Evolutionary conservation across 1,140 invertebrate genomes (phyloP).

Genomic region (Theocolax elegans): DNA sequence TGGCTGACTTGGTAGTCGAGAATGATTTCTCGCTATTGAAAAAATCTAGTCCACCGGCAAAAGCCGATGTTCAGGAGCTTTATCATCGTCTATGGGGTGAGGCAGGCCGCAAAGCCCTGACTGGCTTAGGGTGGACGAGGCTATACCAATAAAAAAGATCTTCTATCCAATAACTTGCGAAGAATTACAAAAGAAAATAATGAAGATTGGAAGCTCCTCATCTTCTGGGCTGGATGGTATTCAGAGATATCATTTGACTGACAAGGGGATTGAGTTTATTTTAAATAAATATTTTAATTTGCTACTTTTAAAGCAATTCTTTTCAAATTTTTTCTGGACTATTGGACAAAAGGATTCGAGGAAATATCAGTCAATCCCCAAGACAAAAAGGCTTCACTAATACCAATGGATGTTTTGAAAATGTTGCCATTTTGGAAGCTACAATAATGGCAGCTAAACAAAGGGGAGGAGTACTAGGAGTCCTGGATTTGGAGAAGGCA

Average conservation of each 20-base stretch:
- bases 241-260: constrained; percentile 21
- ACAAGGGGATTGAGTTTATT: not conserved
- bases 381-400: constrained; percentile 48
- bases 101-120: too few relatives aligned
- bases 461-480: constrained; percentile 11
- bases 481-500: constrained; percentile 29
- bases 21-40: constrained; percentile 14
- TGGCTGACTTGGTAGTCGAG: constrained; percentile 18
- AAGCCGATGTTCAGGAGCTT: too few relatives aligned
- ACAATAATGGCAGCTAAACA: constrained; percentile 27
- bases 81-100: too few relatives aligned
- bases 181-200: constrained; percentile 14
- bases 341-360: constrained; percentile 43
- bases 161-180: constrained; percentile 10
- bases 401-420: constrained; percentile 43
- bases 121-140: not conserved
- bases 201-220: constrained; percentile 2
- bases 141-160: not conserved
- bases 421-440: constrained; percentile 39
- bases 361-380: constrained; percentile 10
- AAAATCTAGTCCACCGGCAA: not conserved
- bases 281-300: constrained; percentile 33
- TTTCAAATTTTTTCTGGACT: constrained; percentile 45
- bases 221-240: constrained; percentile 37
- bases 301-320: constrained; percentile 14